Evolutionary conservation across 2,113 vertebrate genomes (phyloP).

Genomic region (Speoplatyrhinus poulsoni): DNA sequence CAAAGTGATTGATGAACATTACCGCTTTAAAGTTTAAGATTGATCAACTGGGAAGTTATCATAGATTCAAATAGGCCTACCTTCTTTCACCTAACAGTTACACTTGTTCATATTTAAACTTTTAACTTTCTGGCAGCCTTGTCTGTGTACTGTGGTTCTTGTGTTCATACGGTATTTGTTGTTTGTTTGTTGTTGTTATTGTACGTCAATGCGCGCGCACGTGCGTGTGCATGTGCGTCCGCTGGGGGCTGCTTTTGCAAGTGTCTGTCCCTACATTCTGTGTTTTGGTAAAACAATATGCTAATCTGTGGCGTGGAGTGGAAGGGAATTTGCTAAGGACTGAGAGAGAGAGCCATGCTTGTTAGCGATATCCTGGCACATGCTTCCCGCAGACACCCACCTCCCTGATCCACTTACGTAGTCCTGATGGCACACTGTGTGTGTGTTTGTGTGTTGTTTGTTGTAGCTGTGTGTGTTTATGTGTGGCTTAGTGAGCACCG

Average conservation of each 20-base stretch:
- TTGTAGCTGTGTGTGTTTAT: background rate
- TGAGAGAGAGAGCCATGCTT: conserved; percentile 67
- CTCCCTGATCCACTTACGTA: conserved; percentile 73
- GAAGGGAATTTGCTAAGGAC: conserved; percentile 70
- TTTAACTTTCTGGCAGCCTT: background rate
- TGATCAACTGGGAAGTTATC: no score
- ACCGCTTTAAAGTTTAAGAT: no score
- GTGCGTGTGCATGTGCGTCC: conserved; percentile 10
- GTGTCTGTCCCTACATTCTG: conserved; percentile 14
- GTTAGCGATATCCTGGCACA: conserved; percentile 76
- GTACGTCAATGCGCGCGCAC: conserved; percentile 8
- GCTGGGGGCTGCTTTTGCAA: conserved; percentile 15
- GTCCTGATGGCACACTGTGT: conserved; percentile 46
- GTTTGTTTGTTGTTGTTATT: background rate
- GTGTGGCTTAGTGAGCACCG: background rate
- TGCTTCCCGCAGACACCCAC: conserved; percentile 75
- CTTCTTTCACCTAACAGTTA: no score
- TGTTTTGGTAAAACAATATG: conserved; percentile 60
- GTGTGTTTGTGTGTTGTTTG: conserved; percentile 4
- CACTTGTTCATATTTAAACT: no score
- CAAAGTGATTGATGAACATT: no score
- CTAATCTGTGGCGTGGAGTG: conserved; percentile 70
- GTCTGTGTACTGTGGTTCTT: conserved; percentile 12
- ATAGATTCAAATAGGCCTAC: no score
- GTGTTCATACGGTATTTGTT: background rate